Evolutionary conservation across 2,797 vertebrate genomes (phyloP).

Genomic region (Philypnodon macrostomus): DNA sequence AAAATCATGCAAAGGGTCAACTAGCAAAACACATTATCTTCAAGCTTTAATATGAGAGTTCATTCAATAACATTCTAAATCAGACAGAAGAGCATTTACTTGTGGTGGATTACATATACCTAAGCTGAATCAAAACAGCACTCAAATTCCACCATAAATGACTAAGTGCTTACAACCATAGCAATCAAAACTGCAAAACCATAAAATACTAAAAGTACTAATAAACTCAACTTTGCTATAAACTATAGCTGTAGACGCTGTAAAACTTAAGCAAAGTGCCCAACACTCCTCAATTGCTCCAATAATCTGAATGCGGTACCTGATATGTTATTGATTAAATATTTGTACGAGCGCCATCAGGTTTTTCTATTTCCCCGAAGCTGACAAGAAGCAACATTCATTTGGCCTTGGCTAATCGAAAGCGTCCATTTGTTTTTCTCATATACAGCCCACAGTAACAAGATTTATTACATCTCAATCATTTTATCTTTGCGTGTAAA

Average conservation of each 20-base stretch:
- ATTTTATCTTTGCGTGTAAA: slow-evolving; percentile 57
- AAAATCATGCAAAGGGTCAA: no score
- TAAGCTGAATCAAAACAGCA: no score
- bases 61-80: no score
- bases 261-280: slow-evolving; percentile 43
- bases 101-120: no score
- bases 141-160: not conserved
- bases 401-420: slow-evolving; percentile 36
- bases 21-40: no score
- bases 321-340: slow-evolving; percentile 53
- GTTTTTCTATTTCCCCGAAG: slow-evolving; percentile 38
- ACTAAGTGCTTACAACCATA: not conserved
- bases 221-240: slow-evolving; percentile 27
- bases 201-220: slow-evolving; percentile 29
- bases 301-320: slow-evolving; percentile 50
- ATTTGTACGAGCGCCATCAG: slow-evolving; percentile 39
- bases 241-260: slow-evolving; percentile 35
- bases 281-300: slow-evolving; percentile 23
- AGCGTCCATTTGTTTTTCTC: slow-evolving; percentile 31
- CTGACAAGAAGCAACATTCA: slow-evolving; percentile 42
- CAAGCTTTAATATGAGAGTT: no score
- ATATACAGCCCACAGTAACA: slow-evolving; percentile 34
- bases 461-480: slow-evolving; percentile 49
- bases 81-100: no score
- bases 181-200: not conserved